A percentile compares a stretch with the other conserved stretches of the same genome.
phyloP scores from a whole-genome alignment of 2,113 vertebrate genomes.

The Oreochromis niloticus region DNA sequence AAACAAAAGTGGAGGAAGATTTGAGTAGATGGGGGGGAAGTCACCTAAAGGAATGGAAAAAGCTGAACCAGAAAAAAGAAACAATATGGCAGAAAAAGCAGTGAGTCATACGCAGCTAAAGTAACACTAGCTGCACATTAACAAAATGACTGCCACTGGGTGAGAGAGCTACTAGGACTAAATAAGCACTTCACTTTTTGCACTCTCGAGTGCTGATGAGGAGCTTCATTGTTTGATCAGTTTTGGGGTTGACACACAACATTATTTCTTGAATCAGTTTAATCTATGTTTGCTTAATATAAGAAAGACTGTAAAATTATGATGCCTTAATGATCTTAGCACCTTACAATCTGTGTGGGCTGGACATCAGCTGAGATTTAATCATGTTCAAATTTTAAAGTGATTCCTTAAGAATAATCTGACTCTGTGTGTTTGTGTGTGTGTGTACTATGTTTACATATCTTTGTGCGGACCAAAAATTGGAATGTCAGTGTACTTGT shows the following conservation, averaged over 20 bases:
- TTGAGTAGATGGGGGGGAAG: not conserved
- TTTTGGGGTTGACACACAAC: not conserved
- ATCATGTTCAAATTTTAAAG: not conserved
- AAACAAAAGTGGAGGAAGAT: not conserved
- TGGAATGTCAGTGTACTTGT: not conserved
- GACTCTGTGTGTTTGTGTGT: not conserved
- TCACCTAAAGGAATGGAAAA: not conserved
- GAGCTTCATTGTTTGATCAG: not conserved
- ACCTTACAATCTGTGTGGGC: not conserved
- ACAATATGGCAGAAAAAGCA: not conserved
- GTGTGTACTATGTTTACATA: not conserved
- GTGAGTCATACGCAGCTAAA: slow-evolving; percentile 23
- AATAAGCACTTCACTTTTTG: not conserved
- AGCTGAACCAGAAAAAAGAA: not conserved
- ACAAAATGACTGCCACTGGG: not conserved
- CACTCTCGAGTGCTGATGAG: not conserved
- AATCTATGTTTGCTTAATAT: not conserved
- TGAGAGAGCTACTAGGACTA: not conserved
- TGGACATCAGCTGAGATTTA: not conserved
- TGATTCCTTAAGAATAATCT: not conserved
- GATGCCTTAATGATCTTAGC: not conserved
- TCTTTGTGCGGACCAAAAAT: not conserved
- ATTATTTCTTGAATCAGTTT: not conserved
- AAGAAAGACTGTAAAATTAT: not conserved
- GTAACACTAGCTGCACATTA: not conserved